Evolutionary conservation across 1,140 invertebrate species (phyloP).

Genomic region (Arion vulgaris): DNA sequence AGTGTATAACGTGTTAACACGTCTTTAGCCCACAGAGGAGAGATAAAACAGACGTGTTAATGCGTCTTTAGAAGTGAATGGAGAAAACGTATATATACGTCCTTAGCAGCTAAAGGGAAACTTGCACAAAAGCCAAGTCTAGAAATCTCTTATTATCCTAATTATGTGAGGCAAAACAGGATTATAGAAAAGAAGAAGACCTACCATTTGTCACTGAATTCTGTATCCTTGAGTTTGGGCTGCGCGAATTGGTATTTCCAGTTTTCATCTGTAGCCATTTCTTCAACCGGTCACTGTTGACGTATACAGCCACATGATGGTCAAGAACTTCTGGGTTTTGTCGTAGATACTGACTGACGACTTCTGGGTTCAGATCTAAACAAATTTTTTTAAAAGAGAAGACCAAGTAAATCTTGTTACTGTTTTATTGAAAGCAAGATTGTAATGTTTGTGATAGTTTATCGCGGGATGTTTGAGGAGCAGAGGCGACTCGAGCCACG

Average conservation of each 20-base stretch:
- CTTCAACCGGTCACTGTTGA: constrained; percentile 76
- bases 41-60: too few relatives aligned
- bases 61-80: too few relatives aligned
- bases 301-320: constrained; percentile 75
- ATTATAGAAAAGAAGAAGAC: too few relatives aligned
- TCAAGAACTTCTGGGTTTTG: constrained; percentile 77
- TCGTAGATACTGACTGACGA: constrained; percentile 72
- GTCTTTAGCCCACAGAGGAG: too few relatives aligned
- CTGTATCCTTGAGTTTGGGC: not conserved
- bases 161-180: too few relatives aligned
- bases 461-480: too few relatives aligned
- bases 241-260: constrained; percentile 49
- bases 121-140: too few relatives aligned
- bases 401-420: not conserved
- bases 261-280: constrained; percentile 77
- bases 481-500: too few relatives aligned
- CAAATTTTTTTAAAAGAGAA: not conserved
- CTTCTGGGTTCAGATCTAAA: constrained; percentile 60
- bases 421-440: not conserved
- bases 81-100: too few relatives aligned
- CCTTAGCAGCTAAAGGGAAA: too few relatives aligned
- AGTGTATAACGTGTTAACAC: too few relatives aligned
- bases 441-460: not conserved
- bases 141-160: too few relatives aligned
- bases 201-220: not conserved